These are phyloP conservation scores for Amblyopsis hoosieri DNA, from an alignment of 2,797 vertebrate genomes.

Conservation along the genomic window DNA sequence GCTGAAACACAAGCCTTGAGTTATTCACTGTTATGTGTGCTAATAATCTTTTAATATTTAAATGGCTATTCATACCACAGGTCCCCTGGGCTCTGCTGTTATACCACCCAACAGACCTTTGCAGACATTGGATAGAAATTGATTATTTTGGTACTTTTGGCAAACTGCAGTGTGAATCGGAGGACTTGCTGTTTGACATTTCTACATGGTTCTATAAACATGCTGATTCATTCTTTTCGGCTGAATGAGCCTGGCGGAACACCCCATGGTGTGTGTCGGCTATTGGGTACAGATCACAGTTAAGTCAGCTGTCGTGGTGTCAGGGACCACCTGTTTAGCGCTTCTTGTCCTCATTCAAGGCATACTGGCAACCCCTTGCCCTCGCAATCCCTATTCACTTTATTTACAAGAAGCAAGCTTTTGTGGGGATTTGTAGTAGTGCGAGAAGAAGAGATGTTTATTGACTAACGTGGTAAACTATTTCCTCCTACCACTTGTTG, in stretches of 20 bases:
- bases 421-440: too few species aligned
- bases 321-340: slow-evolving; percentile 18
- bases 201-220: slow-evolving; percentile 27
- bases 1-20: slow-evolving; percentile 69
- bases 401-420: too few species aligned
- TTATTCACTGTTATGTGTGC: slow-evolving; percentile 69
- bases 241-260: slow-evolving; percentile 17
- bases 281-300: slow-evolving; percentile 22
- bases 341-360: background rate
- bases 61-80: slow-evolving; percentile 59
- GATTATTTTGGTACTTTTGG: slow-evolving; percentile 30
- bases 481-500: too few species aligned
- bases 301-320: slow-evolving; percentile 20
- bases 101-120: slow-evolving; percentile 56
- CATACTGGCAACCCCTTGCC: background rate
- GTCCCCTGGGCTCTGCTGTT: slow-evolving; percentile 62
- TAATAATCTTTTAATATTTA: slow-evolving; percentile 79
- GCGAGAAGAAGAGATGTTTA: too few species aligned
- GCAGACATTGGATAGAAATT: slow-evolving; percentile 59
- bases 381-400: too few species aligned
- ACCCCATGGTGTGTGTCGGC: slow-evolving; percentile 17
- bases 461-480: too few species aligned
- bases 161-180: slow-evolving; percentile 41
- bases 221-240: slow-evolving; percentile 27
- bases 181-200: slow-evolving; percentile 42